Base-by-base conservation (phyloP, 2,797 vertebrate genomes). In the Ptychadena robeensis region DNA sequence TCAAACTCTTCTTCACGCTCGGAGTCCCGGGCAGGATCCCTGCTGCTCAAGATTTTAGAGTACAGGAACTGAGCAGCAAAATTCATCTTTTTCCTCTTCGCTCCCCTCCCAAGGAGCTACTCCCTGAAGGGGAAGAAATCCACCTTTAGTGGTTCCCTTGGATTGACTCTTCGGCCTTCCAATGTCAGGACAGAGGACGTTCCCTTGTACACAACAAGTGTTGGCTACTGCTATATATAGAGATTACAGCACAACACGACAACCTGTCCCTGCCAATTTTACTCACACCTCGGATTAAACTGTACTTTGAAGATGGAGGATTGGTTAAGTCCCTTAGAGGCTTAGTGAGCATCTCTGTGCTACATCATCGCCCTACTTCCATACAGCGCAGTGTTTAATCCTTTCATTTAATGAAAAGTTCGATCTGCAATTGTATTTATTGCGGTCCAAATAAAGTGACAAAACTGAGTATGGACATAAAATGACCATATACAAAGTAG, bases 1-100 rank as follows among this genome's bases (percentile, higher is more conserved):
- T 98, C 96, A 81, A 94, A 93, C 66, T 97, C 96, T 89, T 96
- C 95, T 78, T 92, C 87, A 66, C 95, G 94, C 79, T 92, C 87
- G 61, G 87, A 88, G 85, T 71, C 81, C 10, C 87, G 90, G 81
- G 86, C 89, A 72, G 92, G 91, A 34, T 89, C 90, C 82, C 88
- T 90, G 77, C 94, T 95, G 76, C 90, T 94, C 90, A 93, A 86
- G 87, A 93, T 94, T 85, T 91, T 94, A 1, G 93, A 94, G 89
- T 95, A 96, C 89, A 97, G 92, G 75, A 96, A 91, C 88, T 97
- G 96, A n/a, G 95, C 96, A 2, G 93, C 96, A 92, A 98, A 96
- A 91, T 97, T 96, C 96, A 98, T 98, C 30, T 82, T 76, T 82
- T 59, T 22, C 25, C 38, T 72, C n/a, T 31, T 53, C 31, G n/a